Percentiles rank a stretch among this genome's conserved stretches.
phyloP scores from a whole-genome alignment of 1,140 invertebrate species.

The Leptinotarsa texana region DNA sequence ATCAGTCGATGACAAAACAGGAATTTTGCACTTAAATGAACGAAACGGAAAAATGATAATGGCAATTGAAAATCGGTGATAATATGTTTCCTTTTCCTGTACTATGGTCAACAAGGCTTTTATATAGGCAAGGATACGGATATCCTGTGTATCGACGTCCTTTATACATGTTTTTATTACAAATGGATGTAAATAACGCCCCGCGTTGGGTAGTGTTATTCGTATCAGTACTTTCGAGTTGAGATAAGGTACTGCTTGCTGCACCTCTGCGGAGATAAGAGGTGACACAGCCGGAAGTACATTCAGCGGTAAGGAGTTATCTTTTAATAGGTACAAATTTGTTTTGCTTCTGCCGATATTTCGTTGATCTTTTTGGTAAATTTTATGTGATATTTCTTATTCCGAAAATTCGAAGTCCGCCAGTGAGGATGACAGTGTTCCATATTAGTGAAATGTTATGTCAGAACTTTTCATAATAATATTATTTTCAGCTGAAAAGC shows the following conservation, averaged over 20 bases:
- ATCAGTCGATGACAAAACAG: constrained; percentile 33
- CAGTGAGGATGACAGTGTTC: no score
- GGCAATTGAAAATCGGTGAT: constrained; percentile 54
- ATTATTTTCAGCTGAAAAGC: no score
- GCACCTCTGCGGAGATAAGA: constrained; percentile 6
- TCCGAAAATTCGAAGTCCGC: no score
- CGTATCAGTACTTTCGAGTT: constrained; percentile 2
- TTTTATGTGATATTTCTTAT: no score
- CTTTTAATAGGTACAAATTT: neutral
- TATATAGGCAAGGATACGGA: constrained; percentile 52
- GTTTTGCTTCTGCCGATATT: no score
- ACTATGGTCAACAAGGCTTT: constrained; percentile 43
- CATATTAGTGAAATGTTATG: no score
- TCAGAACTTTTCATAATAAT: no score
- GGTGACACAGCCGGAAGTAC: neutral
- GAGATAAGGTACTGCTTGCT: constrained; percentile 1
- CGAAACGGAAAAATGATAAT: constrained; percentile 50
- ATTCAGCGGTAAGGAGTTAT: neutral
- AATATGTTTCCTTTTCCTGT: constrained; percentile 54
- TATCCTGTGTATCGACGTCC: constrained; percentile 48
- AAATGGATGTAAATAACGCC: constrained; percentile 33
- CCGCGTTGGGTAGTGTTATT: constrained; percentile 15
- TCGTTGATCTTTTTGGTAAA: no score
- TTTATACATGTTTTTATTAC: constrained; percentile 35
- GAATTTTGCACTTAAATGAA: constrained; percentile 46